phyloP scores from a whole-genome alignment of 2,113 vertebrate species.

The Protomyctophum bolini region DNA sequence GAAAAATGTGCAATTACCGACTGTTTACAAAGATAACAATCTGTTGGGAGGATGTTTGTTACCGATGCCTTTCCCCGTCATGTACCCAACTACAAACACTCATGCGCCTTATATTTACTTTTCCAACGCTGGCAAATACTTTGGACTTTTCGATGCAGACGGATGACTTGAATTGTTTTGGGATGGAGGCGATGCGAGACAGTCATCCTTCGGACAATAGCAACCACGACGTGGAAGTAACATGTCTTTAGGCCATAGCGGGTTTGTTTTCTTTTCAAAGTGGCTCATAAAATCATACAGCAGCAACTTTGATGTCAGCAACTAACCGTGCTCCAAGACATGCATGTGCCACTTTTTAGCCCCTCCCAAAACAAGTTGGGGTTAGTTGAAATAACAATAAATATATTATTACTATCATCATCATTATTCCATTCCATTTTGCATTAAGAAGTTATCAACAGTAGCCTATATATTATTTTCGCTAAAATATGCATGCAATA shows the following conservation, averaged over 20 bases:
- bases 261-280: constrained; percentile 6
- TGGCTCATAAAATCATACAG: background rate
- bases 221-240: background rate
- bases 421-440: constrained; percentile 7
- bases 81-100: constrained; percentile 75
- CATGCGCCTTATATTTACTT: constrained; percentile 81
- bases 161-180: constrained; percentile 47
- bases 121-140: constrained; percentile 80
- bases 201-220: background rate
- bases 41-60: constrained; percentile 80
- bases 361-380: constrained; percentile 9
- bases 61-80: constrained; percentile 81
- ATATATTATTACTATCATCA: constrained; percentile 39
- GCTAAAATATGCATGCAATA: constrained; percentile 45
- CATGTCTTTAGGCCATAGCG: too few relatives aligned
- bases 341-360: constrained; percentile 72
- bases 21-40: constrained; percentile 79
- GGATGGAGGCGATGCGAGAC: constrained; percentile 2
- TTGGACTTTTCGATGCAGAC: constrained; percentile 81
- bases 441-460: constrained; percentile 5
- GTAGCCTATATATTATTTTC: background rate
- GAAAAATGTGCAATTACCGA: constrained; percentile 73
- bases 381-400: constrained; percentile 39
- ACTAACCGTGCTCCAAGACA: constrained; percentile 28
- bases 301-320: constrained; percentile 25